phyloP scores from a whole-genome alignment of 92 coral and sea anemone species.

The Hydrozoanthus gracilis region DNA sequence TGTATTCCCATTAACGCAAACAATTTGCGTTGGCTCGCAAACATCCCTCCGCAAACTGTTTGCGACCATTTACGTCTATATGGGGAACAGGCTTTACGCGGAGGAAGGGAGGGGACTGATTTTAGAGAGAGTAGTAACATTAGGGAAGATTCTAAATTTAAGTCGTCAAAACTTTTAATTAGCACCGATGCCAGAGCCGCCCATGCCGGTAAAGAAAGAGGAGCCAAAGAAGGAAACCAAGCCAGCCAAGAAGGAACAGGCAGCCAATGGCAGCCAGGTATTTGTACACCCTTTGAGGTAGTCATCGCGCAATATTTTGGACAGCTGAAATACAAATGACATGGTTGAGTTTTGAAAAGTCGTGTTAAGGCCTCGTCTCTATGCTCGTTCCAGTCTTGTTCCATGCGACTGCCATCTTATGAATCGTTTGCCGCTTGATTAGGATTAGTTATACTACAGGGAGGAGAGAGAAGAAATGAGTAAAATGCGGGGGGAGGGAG shows the following conservation, averaged over 20 bases:
- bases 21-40: too few species aligned
- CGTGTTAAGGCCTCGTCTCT: too few species aligned
- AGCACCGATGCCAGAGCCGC: conserved; percentile 21
- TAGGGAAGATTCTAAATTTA: too few species aligned
- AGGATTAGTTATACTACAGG: background rate
- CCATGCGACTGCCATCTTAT: too few species aligned
- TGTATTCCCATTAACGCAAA: too few species aligned
- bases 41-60: too few species aligned
- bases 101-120: too few species aligned
- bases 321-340: background rate
- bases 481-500: background rate
- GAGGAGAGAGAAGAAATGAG: background rate
- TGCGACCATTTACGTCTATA: too few species aligned
- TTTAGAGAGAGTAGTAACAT: too few species aligned
- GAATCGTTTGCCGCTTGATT: too few species aligned
- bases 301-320: background rate
- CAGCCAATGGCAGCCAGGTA: conserved; percentile 36
- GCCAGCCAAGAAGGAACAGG: conserved; percentile 14
- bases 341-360: background rate
- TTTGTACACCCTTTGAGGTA: background rate
- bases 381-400: too few species aligned
- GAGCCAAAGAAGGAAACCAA: background rate
- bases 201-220: background rate
- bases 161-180: background rate
- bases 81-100: too few species aligned